Base-by-base conservation (phyloP, 2,113 vertebrate genomes). In the Oriolus oriolus region DNA sequence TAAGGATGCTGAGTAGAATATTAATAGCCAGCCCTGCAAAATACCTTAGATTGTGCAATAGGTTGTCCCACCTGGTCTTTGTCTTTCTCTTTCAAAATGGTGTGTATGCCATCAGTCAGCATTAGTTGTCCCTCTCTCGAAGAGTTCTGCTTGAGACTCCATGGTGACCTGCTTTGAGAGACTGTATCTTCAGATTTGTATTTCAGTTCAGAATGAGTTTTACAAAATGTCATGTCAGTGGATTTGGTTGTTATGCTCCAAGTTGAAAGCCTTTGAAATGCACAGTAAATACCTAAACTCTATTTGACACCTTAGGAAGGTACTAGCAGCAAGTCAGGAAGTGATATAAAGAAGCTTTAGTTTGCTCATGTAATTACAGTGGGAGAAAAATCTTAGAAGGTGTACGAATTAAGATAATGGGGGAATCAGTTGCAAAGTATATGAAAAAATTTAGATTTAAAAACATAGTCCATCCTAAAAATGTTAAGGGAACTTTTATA, bases 51-150 rank as follows among this genome's bases (percentile, higher is more conserved):
- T 59, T 50, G 31, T 57, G 50, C 49, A 71, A 6, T 20, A 64
- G 68, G 27, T 18, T 73, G 42, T 80, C 23, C 37, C 18, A 30
- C 14, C 27, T 87, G 47, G 21, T 71, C 44, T 90, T 56, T 26
- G 7, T 60, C 19, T 35, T 84, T 69, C 28, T 49, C 1, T 57
- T 78, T 68, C 10, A 45, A 66, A 71, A 35, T 45, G 9, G 5
- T 83, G 4, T 79, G 78, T 93, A 19, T 63, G 69, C 42, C 19
- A 31, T 35, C 41, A 70, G 39, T 78, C 39, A 66, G 33, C 52
- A 22, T 59, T 64, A 75, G 21, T 26, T 68, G 19, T 35, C 8
- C 24, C 4, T 64, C 17, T 71, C 33, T 65, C 0, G 0, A 6
- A 77, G 22, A 35, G 14, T 37, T 90, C 31, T 11, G 7, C 28